Base-by-base conservation (phyloP, 2,888 invertebrate species). In the Agonopterix heracliana region DNA sequence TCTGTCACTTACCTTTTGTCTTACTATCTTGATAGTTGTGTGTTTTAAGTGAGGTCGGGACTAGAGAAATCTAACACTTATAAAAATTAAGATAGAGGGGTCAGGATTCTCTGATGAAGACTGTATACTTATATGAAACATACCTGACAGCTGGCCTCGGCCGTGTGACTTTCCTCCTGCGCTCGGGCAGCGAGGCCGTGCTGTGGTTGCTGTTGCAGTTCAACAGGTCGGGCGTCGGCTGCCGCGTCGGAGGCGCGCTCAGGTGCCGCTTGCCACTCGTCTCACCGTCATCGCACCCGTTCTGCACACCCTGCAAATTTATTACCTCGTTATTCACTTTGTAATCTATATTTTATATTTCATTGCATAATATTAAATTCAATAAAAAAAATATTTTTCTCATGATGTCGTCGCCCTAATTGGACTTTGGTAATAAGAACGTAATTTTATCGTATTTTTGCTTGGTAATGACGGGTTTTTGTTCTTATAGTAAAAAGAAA, bases 151-250 rank as follows among this genome's bases (percentile, higher is more conserved):
- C 26, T n/a, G 81, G 68, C n/a, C 85, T 62, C 12, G 77, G 68
- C 1, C 87, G 59, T 9, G 84, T 71, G 51, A 84, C 80, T 55
- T 85, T 86, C 54, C 85, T 63, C 46, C 87, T 67, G n/a, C 87
- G 76, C 66, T 87, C 88, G 14, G 88, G 88, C 64, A 88, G 64
- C 45, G 88, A 87, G 49, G 62, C 79, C 35, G 86, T 86, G 65
- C 88, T 88, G 63, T 86, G 87, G 70, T 88, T 88, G 67, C 87
- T 87, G 67, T 88, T 87, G 11, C 88, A 85, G 60, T 88, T 88
- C 54, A 86, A 74, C 57, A 88, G 61, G 65, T 88, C 88, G 2
- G 88, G 88, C 52, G 88, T 88, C 48, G 84, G 68, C 51, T 83
- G 85, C 41, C 88, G 71, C 56, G 88, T 87, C 44, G 88, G 86